These are phyloP conservation scores for Siniperca undulata DNA, from an alignment of 2,797 vertebrate genomes.

Conservation along the genomic window DNA sequence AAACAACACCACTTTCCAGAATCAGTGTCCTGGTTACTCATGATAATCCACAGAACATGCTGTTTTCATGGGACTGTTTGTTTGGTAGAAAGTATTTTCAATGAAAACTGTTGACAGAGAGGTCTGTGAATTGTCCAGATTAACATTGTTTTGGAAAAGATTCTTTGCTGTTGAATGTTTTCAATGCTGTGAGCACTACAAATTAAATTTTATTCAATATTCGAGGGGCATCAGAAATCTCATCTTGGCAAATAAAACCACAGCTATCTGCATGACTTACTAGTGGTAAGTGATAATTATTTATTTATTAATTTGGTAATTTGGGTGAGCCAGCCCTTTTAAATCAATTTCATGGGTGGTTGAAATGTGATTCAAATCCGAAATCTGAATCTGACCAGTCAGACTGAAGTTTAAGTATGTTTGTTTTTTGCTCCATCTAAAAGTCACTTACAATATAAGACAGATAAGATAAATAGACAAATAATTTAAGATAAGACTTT, in stretches of 20 bases:
- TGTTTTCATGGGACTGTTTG: neutral
- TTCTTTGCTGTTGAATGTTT: slow-evolving; percentile 4
- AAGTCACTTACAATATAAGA: neutral
- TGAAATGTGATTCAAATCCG: neutral
- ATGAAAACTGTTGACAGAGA: slow-evolving; percentile 5
- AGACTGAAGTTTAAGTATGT: neutral
- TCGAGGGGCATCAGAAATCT: neutral
- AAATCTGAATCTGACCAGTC: slow-evolving; percentile 14
- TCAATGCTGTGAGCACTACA: neutral
- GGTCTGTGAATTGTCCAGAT: slow-evolving; percentile 25
- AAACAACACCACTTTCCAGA: neutral
- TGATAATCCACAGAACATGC: slow-evolving; percentile 23
- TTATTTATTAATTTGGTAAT: neutral
- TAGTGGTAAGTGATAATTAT: neutral
- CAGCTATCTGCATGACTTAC: neutral
- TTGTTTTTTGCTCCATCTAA: neutral
- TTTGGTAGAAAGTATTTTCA: slow-evolving; percentile 1
- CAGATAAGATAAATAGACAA: neutral
- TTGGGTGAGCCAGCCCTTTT: neutral
- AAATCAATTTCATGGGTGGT: neutral
- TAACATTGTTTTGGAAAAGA: slow-evolving; percentile 7
- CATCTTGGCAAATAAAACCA: neutral
- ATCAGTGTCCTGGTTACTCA: neutral
- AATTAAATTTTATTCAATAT: neutral
- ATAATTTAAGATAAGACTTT: neutral